A percentile compares a stretch with the other conserved stretches of the same genome.
phyloP scores from a whole-genome alignment of 2,113 vertebrate species.

The Antennarius striatus region DNA sequence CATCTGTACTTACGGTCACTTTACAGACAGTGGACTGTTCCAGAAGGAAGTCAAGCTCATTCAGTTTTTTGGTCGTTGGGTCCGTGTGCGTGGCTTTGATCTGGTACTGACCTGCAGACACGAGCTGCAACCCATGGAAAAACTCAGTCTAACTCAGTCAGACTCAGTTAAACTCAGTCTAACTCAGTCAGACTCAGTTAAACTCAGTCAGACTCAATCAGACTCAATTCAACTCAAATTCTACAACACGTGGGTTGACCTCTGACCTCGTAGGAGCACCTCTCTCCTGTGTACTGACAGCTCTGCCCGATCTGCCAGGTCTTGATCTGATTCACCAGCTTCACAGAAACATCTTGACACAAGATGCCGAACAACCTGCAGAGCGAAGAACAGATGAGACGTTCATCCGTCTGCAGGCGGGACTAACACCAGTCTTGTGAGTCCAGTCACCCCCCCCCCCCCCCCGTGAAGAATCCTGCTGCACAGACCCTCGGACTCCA shows the following conservation, averaged over 20 bases:
- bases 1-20: slow-evolving; percentile 47
- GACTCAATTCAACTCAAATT: not conserved
- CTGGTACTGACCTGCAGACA: slow-evolving; percentile 40
- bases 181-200: too few species aligned
- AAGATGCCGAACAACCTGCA: slow-evolving; percentile 67
- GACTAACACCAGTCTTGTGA: slow-evolving; percentile 33
- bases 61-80: slow-evolving; percentile 43
- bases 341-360: slow-evolving; percentile 44
- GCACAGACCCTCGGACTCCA: not conserved
- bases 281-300: slow-evolving; percentile 57
- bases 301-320: slow-evolving; percentile 59
- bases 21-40: slow-evolving; percentile 62
- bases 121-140: slow-evolving; percentile 48
- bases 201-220: too few species aligned
- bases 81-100: slow-evolving; percentile 62
- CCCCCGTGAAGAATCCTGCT: not conserved
- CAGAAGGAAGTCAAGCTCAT: slow-evolving; percentile 51
- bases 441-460: slow-evolving; percentile 8
- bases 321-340: slow-evolving; percentile 72
- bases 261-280: slow-evolving; percentile 70
- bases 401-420: not conserved
- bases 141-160: not conserved
- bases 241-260: not conserved
- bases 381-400: not conserved
- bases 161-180: too few species aligned